Base-by-base conservation (phyloP, 2,888 invertebrate genomes). In the Pyrochroa serraticornis region DNA sequence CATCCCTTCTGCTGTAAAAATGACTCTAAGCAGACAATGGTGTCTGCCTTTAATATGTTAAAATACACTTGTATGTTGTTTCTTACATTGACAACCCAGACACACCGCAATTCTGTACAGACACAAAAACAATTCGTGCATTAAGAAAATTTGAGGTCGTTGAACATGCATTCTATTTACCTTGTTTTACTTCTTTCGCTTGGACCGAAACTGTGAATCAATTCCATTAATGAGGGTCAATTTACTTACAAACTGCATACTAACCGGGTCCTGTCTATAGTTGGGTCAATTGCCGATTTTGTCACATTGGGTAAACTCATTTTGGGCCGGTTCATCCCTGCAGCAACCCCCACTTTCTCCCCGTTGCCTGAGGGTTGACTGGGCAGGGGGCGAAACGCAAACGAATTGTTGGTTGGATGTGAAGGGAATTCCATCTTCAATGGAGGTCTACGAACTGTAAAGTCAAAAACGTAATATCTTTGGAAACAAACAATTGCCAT, bases 271-370 rank as follows among this genome's bases (percentile, higher is more conserved):
- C 70, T 68, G 51, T 75, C 74, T 39, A 75, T 71, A 35, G 74
- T 68, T 30, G 75, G 69, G 58, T 78, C 77, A 5, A 69, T 58
- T 37, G 75, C 69, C 33, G 71, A 64, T 63, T 75, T 73, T 31
- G 69, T 67, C 47, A 73, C 70, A 52, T 73, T 67, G 10, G 78
- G 78, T 49, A 79, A 63, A 41, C 72, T 75, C 78, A 79, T 78
- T 70, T 78, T 79, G 31, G 77, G 74, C 54, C 77, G 68, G 58
- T 68, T 73, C 7, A 72, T 62, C 22, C 69, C 58, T 35, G 70
- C 60, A 30, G 71, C 68, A 22, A 49, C 55, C 6, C 65, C 67
- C 36, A 64, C 53, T 50, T 65, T 59, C 32, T 71, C 68, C 12
- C 54, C 60, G 58, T 46, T 65, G 35, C 54, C 54, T 52, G 61